Evolutionary conservation across 2,888 invertebrate genomes (phyloP), one percentile per base, ranked within the genome.

Genomic region (Oligia latruncula): DNA sequence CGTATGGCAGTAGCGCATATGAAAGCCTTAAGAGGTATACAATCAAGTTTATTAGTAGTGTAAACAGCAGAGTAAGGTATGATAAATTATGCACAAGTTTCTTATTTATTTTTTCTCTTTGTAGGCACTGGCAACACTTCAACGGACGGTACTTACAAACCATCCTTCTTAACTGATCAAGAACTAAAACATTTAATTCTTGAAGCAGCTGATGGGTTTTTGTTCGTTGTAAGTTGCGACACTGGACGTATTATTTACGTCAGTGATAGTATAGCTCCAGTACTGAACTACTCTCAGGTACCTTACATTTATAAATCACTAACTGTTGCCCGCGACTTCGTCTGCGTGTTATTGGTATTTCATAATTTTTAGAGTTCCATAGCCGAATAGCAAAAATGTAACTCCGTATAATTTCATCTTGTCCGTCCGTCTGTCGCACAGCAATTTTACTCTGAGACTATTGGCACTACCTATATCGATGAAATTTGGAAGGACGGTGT

Each of bases 1-100:
- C 98, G 99, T 92, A 99, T 99, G 99, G 99, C 99, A 71, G 99
- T 99, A 82, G 99, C 99, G 40, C 99, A 99, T 95, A 99, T 99
- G 99, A 99, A 99, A 97, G 98, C 98, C 77, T 97, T 99, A 81
- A 97, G 99, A 97, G 99, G 65, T 60, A 52, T 35, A 64, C 6
- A 58, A 49, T 40, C 23, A 58, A 15, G 4, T 64, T 78, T 15
- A 29, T 80, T 65, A 15, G 35, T 74, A 49, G 15, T 23, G 3
- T 23, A 29, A 17, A 58, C 13, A 29, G 46, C 29, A 29, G 5
- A 58, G 4, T 49, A 29, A 20, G 4, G 0, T 67, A 60, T 20
- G 5, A 23, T 71, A 49, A 65, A 72, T 35, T 81, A 60, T 46
- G 64, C 35, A 40, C 5, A 72, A 60, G 55, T 65, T 74, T 60